Evolutionary conservation across 1,140 invertebrate genomes (phyloP), one percentile per base, ranked within the genome.

Genomic region (Drosophila chauvacae): DNA sequence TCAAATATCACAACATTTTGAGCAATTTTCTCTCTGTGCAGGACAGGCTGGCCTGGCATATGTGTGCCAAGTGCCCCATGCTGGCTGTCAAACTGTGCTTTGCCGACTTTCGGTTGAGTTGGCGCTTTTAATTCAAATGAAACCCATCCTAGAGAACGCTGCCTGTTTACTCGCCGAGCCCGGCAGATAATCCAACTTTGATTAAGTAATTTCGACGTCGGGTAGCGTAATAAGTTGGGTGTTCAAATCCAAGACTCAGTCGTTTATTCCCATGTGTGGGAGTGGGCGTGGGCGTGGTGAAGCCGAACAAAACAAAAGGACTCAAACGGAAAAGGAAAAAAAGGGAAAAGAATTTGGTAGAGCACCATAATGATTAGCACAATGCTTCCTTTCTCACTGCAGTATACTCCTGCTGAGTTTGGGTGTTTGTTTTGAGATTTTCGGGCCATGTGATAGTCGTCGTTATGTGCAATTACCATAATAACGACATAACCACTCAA

Each of bases 111-210:
- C 53, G 81, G 81, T 70, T 39, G 76, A 70, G 59, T 76, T 81
- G 77, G 73, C 85, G 81, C 60, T 88, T 88, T 90, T 88, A 90
- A 88, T 90, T 85, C 81, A 90, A 85, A 88, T 72, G 78, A 81
- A 90, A 81, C 53, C 81, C 74, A 72, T 72, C 75, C 69, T 65
- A 70, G 60, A 47, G n/a, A 35, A 26, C 23, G 37, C 50, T 16
- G 23, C n/a, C 62, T 82, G 69, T 81, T 81, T 79, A 68, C 78
- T 83, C 35, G 18, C 56, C 65, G 77, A 50, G 69, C 80, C 71
- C 26, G 59, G 63, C 65, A 85, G 85, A 90, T 90, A 90, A 90
- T 90, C 85, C 85, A 90, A 90, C 85, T 90, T 90, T 90, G 85
- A 90, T 90, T 90, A 90, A 90, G 85, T 81, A 90, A 90, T 90